Conservation (phyloP, 2,888 invertebrate species). For the Melanargia galathea region DNA sequence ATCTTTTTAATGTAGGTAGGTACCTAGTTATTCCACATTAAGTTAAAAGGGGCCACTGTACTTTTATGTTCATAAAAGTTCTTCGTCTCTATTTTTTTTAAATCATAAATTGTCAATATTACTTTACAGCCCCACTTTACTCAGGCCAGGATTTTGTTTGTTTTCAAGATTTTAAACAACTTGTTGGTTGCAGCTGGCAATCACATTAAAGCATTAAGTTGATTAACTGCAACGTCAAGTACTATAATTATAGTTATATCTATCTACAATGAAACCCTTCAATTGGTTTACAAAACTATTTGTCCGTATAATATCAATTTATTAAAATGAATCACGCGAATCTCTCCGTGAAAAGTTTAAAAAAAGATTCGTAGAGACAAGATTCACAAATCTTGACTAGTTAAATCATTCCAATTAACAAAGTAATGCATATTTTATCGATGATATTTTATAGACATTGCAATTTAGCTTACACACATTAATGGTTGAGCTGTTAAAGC, state of each 20-base stretch:
- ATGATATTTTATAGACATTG: background rate
- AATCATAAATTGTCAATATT: background rate
- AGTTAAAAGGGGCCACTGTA: background rate
- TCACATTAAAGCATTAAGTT: conserved; percentile 30
- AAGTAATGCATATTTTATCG: background rate
- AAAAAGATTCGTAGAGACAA: too few relatives aligned
- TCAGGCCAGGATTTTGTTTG: conserved; percentile 12
- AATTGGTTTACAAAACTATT: background rate
- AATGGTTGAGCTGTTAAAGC: background rate
- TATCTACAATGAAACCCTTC: background rate
- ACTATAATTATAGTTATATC: background rate
- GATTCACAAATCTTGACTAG: too few relatives aligned
- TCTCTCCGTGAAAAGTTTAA: too few relatives aligned
- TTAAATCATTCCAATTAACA: too few relatives aligned
- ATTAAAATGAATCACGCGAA: too few relatives aligned
- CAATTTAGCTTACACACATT: background rate
- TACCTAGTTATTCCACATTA: too few relatives aligned
- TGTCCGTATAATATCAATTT: too few relatives aligned
- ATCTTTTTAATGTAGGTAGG: too few relatives aligned
- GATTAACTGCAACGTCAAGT: conserved; percentile 12
- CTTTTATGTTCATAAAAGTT: background rate
- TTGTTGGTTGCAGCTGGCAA: conserved; percentile 13
- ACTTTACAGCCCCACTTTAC: background rate
- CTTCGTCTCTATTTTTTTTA: background rate
- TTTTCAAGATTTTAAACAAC: conserved; percentile 18